Percentiles rank a stretch among this genome's conserved stretches.
Conservation (phyloP, 2,113 vertebrate species). For the Bolborhynchus lineola region DNA sequence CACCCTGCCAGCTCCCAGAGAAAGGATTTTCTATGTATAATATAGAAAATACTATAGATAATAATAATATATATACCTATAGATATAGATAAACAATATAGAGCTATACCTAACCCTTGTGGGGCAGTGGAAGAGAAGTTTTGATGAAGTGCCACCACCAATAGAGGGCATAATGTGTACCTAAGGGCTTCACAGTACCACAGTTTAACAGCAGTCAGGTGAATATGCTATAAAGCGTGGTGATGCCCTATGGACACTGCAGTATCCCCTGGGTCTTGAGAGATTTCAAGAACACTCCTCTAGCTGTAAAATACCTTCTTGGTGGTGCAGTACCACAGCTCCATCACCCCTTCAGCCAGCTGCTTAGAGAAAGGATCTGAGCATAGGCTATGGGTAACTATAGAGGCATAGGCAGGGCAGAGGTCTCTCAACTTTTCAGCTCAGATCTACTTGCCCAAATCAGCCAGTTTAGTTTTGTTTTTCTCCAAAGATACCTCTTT, state of each 20-base stretch:
- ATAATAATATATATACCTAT: not conserved
- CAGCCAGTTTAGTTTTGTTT: not conserved
- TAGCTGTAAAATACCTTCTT: not conserved
- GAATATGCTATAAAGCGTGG: not conserved
- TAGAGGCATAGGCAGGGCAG: not conserved
- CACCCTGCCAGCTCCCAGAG: not conserved
- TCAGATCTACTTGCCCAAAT: not conserved
- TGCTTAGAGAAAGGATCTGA: not conserved
- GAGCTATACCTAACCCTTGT: not conserved
- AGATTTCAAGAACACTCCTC: not conserved
- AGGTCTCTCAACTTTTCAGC: not conserved
- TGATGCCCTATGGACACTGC: not conserved
- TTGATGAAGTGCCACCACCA: not conserved
- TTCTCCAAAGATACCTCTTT: not conserved
- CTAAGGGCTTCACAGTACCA: not conserved
- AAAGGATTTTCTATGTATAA: not conserved
- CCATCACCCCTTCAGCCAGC: not conserved
- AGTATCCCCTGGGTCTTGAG: rapidly evolving
- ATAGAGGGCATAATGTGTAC: not conserved
- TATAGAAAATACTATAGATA: not conserved
- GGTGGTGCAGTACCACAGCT: not conserved
- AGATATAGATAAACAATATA: not conserved
- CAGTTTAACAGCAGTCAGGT: not conserved
- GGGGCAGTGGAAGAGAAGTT: not conserved
- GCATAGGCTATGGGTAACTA: rapidly evolving